A percentile compares a stretch with the other conserved stretches of the same genome.
These are phyloP conservation scores for Cochlearius cochlearius DNA, from an alignment of 2,113 vertebrate genomes.

Conservation along the genomic window DNA sequence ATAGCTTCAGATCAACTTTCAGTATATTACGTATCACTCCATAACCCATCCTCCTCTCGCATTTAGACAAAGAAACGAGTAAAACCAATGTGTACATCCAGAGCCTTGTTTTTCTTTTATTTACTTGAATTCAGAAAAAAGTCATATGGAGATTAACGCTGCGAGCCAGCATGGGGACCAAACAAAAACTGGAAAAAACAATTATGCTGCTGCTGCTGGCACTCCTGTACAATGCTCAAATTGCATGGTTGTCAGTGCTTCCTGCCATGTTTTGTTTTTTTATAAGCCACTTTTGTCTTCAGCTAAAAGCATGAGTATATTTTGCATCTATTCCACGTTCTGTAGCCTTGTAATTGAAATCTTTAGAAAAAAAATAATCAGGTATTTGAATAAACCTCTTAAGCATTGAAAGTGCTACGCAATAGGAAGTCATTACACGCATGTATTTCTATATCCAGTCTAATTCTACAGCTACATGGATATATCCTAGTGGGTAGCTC, in stretches of 20 bases:
- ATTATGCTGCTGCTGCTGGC: constrained; percentile 32
- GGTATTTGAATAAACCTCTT: neutral
- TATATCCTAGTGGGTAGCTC: neutral
- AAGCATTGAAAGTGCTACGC: neutral
- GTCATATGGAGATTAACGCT: neutral
- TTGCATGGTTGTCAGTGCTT: constrained; percentile 37
- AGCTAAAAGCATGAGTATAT: neutral
- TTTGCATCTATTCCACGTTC: constrained; percentile 5
- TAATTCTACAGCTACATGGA: neutral
- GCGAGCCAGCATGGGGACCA: neutral
- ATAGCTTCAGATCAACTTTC: neutral
- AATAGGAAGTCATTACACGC: neutral
- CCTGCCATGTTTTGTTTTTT: constrained; percentile 1
- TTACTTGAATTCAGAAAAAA: constrained; percentile 24
- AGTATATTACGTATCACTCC: neutral
- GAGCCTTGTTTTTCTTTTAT: constrained; percentile 16
- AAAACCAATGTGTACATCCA: neutral
- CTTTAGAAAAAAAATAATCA: neutral
- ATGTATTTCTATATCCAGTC: neutral
- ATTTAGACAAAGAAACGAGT: neutral
- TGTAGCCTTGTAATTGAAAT: neutral
- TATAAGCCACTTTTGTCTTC: constrained; percentile 10
- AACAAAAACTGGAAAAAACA: constrained; percentile 25
- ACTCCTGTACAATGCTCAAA: constrained; percentile 9
- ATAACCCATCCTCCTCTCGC: neutral